Base-by-base conservation (phyloP, 2,797 vertebrate genomes). In the Echiichthys vipera region DNA sequence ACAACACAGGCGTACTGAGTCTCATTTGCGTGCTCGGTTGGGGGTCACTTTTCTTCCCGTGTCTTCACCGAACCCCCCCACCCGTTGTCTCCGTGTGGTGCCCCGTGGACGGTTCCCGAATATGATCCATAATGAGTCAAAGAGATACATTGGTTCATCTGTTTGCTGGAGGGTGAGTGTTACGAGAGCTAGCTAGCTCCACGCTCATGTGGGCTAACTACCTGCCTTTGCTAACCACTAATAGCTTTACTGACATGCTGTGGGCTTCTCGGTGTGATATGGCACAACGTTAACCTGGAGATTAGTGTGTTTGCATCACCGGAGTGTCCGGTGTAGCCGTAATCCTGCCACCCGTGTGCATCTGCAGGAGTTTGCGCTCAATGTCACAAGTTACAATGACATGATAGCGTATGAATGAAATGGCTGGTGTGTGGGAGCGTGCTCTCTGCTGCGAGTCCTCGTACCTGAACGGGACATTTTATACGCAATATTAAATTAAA, bases 91-190 rank as follows among this genome's bases (percentile, higher is more conserved):
- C 69, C 69, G 46, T 42, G 78, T 74, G 78, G 76, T 79, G 84
- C 50, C 85, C 89, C 70, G 90, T 83, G 90, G 84, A 90, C 89
- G 81, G 89, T 87, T 92, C 92, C 78, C 84, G 94, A 97, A 96
- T 96, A 95, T 97, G 95, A 95, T 93, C 88, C 94, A 99, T 89
- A 92, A 99, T 98, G 98, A 98, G 95, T 95, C 97, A 98, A 94
- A 96, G 96, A 92, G 97, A 99, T 77, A 98, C 97, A 56, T 85
- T 98, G 84, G 96, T 98, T 94, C 97, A 99, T 95, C 96, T 99
- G 74, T 98, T 99, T 90, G 97, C 98, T 6, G 97, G 98, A 94
- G 98, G 97, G 97, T 98, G 94, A 94, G 95, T 95, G 83, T 47
- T 22, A 13, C 22, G 22, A 5, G 7, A 42, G 86, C 84, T 78